Base-by-base conservation (phyloP, 2,888 invertebrate species). In the Drosophila acutilabella region DNA sequence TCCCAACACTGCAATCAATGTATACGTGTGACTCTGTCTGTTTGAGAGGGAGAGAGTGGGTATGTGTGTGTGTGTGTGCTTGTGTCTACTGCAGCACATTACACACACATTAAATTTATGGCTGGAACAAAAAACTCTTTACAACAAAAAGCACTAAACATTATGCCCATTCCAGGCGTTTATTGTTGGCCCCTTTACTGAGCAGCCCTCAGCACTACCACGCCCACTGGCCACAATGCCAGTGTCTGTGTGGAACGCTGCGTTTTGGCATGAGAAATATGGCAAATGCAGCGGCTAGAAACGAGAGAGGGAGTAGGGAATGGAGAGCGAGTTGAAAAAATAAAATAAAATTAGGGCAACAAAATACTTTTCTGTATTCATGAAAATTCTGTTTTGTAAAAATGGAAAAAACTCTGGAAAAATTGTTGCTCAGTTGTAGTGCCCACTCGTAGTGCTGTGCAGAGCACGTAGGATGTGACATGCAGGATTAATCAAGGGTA, bases 91-190 rank as follows among this genome's bases (percentile, higher is more conserved):
- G 75, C 85, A 80, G 65, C 77, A 72, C 74, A 81, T 81, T 74
- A 79, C 77, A 79, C 80, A 80, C 74, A 77, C 73, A 75, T 82
- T 80, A 85, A 78, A 82, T 82, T 82, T 82, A 82, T 82, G 83
- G 77, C 78, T 70, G 56, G 62, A 79, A 60, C 73, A 64, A 67
- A 65, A 80, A 82, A 78, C 76, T 85, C 76, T 82, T 85, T 80
- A 85, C 83, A 82, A 80, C 83, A 78, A 82, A 82, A 83, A 76
- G 83, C 86, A 83, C 83, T 85, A 82, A 82, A 76, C 86, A 82
- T 82, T 85, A 80, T 73, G 78, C 76, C 69, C 82, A 75, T 68
- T 73, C 68, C 66, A 68, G 48, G 67, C 56, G 36, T n/a, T 26
- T 40, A 47, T 58, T 61, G 58, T 51, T 26, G 8, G n/a, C 53